A percentile compares a stretch with the other conserved stretches of the same genome.
Evolutionary conservation across 2,888 invertebrate species (phyloP).

Genomic region (Petrolisthes manimaculis): DNA sequence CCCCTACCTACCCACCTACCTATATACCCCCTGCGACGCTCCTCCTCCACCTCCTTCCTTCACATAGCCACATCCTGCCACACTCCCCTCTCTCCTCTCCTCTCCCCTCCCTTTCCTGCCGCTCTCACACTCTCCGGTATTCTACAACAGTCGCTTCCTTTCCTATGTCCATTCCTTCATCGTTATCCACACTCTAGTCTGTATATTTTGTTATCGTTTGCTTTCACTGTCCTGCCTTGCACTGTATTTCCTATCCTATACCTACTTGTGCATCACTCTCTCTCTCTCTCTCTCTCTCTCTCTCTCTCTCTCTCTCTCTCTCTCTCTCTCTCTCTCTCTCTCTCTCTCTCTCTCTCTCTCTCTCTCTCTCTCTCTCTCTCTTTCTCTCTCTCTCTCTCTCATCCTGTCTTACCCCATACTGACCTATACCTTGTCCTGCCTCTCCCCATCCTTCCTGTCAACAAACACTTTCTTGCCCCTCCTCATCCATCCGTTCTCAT

Average conservation of each 20-base stretch:
- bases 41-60: background rate
- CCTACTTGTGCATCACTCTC: background rate
- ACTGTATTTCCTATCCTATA: background rate
- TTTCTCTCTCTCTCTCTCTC: background rate
- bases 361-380: background rate
- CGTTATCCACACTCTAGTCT: background rate
- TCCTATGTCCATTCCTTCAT: background rate
- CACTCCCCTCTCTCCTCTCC: background rate
- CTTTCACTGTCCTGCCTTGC: background rate
- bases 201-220: background rate
- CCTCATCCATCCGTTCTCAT: background rate
- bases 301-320: background rate
- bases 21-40: background rate
- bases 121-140: background rate
- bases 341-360: background rate
- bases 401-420: background rate
- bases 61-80: background rate
- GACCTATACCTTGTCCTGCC: background rate
- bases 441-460: background rate
- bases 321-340: background rate
- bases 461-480: background rate
- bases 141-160: background rate
- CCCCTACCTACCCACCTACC: background rate
- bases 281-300: background rate
- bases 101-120: background rate